phyloP scores from a whole-genome alignment of 2,113 vertebrate genomes.

The Erinaceus europaeus region DNA sequence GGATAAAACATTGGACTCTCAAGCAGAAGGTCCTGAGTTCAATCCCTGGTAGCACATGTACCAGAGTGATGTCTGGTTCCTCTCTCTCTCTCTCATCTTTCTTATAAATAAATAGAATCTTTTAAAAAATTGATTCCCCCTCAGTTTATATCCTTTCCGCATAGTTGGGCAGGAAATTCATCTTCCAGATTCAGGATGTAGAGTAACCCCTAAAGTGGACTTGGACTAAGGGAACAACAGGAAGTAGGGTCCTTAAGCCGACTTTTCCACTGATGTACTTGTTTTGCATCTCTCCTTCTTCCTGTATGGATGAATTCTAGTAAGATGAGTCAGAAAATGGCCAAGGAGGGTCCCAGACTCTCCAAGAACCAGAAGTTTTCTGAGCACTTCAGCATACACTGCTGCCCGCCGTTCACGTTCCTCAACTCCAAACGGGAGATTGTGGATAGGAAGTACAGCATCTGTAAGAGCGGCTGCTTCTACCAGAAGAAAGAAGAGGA shows the following conservation, averaged over 20 bases:
- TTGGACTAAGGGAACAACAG: rapidly evolving
- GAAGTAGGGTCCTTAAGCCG: rapidly evolving
- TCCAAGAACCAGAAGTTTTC: constrained; percentile 75
- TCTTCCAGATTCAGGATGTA: background rate
- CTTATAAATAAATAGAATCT: no score
- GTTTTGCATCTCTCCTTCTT: background rate
- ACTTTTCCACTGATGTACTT: background rate
- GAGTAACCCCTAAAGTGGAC: background rate
- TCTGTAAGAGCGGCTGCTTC: constrained; percentile 72
- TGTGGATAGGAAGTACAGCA: constrained; percentile 72
- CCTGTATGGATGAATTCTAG: background rate
- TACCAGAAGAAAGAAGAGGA: constrained; percentile 75
- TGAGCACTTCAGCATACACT: constrained; percentile 69
- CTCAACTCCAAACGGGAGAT: constrained; percentile 75
- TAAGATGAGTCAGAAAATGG: constrained; percentile 69
- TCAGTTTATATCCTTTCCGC: background rate
- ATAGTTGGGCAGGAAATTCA: background rate
- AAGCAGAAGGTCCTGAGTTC: no score
- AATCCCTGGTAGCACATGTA: no score
- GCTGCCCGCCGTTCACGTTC: constrained; percentile 74
- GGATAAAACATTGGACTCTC: no score
- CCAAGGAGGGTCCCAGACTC: constrained; percentile 70
- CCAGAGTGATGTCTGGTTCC: no score
- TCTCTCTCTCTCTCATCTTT: no score
- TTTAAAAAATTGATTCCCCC: background rate